Percentiles rank a stretch among this genome's conserved stretches.
phyloP scores from a whole-genome alignment of 2,888 invertebrate species.

The Mesorhabditis sp. region DNA sequence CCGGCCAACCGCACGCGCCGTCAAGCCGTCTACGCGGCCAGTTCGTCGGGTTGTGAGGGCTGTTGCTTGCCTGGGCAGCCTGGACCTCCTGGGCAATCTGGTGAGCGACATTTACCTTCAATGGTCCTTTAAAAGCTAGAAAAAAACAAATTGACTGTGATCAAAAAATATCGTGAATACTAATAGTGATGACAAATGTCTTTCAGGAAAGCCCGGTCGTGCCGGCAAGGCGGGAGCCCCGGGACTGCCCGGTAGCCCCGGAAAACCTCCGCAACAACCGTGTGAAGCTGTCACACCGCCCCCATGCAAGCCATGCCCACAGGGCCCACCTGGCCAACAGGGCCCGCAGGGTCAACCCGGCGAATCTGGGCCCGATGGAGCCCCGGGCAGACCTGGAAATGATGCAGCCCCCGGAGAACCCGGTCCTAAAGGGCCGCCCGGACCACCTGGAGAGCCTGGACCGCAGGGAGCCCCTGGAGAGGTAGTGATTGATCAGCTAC shows the following conservation, averaged over 20 bases:
- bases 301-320: constrained; percentile 21
- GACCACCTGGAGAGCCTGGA: constrained; percentile 23
- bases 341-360: constrained; percentile 20
- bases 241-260: constrained; percentile 29
- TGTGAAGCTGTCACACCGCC: constrained; percentile 26
- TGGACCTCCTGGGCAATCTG: too few relatives aligned
- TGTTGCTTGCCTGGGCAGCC: too few relatives aligned
- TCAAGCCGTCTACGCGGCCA: too few relatives aligned
- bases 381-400: constrained; percentile 20
- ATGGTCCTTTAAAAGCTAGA: too few relatives aligned
- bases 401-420: constrained; percentile 19
- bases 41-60: too few relatives aligned
- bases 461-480: constrained; percentile 10
- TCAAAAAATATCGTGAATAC: too few relatives aligned
- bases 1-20: too few relatives aligned
- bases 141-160: too few relatives aligned
- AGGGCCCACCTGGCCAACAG: constrained; percentile 21
- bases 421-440: constrained; percentile 23
- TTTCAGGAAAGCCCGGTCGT: constrained; percentile 22
- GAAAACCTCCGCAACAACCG: constrained; percentile 17
- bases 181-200: too few relatives aligned
- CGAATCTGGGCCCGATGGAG: constrained; percentile 12
- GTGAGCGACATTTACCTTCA: too few relatives aligned
- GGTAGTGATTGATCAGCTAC: too few relatives aligned
- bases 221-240: constrained; percentile 28